Conservation (phyloP, 2,888 invertebrate species). For the Bruchidius siliquastri region DNA sequence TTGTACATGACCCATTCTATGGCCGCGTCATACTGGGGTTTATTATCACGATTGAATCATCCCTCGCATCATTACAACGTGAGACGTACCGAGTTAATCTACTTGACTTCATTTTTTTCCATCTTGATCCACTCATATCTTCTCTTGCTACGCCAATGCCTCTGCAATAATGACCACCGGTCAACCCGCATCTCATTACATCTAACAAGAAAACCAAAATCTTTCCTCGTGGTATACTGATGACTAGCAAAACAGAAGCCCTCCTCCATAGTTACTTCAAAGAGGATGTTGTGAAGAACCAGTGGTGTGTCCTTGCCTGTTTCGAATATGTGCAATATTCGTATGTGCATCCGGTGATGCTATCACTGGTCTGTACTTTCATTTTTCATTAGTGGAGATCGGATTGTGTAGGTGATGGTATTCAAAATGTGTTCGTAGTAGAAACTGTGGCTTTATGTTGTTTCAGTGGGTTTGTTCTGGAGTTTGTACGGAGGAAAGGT, state of each 20-base stretch:
- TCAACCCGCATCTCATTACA: neutral
- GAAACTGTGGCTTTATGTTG: neutral
- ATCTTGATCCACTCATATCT: neutral
- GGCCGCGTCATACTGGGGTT: too few species aligned
- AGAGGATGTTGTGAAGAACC: constrained; percentile 25
- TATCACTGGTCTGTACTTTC: constrained; percentile 26
- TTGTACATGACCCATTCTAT: too few species aligned
- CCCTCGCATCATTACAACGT: too few species aligned
- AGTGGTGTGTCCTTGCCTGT: constrained; percentile 37
- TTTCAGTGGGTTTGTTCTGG: neutral
- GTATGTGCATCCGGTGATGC: constrained; percentile 43
- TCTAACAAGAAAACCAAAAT: neutral
- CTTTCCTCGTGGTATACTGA: neutral
- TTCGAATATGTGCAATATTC: constrained; percentile 42
- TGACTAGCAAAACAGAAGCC: neutral
- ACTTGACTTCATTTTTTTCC: too few species aligned
- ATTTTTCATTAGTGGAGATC: constrained; percentile 24
- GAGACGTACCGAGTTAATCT: too few species aligned
- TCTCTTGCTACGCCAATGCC: neutral
- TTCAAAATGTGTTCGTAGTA: neutral
- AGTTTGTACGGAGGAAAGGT: neutral
- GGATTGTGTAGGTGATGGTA: neutral
- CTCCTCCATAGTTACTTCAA: neutral
- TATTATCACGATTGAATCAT: too few species aligned
- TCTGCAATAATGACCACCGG: neutral